phyloP scores from a whole-genome alignment of 2,888 invertebrate genomes.

The Lucinisca nassula region DNA sequence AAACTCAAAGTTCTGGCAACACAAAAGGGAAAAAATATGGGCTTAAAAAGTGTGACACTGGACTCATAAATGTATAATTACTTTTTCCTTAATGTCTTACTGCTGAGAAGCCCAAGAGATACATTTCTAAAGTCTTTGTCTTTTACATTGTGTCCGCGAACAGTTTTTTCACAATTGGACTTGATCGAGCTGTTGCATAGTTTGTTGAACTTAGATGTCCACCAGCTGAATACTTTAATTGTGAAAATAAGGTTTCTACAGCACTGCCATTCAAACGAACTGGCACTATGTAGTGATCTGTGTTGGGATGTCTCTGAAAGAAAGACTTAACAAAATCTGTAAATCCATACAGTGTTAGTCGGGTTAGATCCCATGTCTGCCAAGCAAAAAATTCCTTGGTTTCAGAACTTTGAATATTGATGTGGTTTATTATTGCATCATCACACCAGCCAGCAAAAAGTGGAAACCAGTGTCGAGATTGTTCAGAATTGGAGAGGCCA shows the following conservation, averaged over 20 bases:
- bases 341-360: not conserved
- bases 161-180: not conserved
- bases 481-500: not conserved
- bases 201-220: not conserved
- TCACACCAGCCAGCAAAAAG: not conserved
- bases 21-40: not conserved
- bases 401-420: not conserved
- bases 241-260: not conserved
- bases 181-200: not conserved
- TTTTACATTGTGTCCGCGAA: not conserved
- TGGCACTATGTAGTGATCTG: not conserved
- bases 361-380: not conserved
- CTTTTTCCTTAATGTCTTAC: not conserved
- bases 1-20: not conserved
- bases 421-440: not conserved
- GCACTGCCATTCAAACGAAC: not conserved
- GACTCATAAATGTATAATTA: not conserved
- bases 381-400: not conserved
- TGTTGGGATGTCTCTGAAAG: slow-evolving; percentile 1
- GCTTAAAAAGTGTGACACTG: not conserved
- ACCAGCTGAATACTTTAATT: not conserved
- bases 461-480: not conserved
- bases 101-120: not conserved
- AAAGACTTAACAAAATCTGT: not conserved
- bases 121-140: not conserved